These are phyloP conservation scores for Calosoma granatense DNA, from an alignment of 1,140 invertebrate species.

Conservation along the genomic window DNA sequence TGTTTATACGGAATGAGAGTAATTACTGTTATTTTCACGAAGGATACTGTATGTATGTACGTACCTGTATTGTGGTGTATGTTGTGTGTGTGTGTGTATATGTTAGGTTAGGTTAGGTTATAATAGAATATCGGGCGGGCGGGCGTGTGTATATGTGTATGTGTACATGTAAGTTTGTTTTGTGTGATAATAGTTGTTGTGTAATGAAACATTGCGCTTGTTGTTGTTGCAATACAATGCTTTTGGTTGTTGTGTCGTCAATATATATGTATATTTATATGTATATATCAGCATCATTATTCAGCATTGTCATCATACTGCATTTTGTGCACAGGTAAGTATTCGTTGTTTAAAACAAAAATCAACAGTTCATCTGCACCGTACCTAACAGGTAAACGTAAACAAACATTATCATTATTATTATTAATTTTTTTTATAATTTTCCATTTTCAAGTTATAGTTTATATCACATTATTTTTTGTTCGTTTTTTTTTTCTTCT, in stretches of 20 bases:
- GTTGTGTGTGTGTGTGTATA: not conserved
- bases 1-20: not conserved
- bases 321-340: not conserved
- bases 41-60: not conserved
- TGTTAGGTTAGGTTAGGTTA: not conserved
- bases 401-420: too few relatives aligned
- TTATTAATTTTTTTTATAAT: not conserved
- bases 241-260: too few relatives aligned
- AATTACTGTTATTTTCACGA: not conserved
- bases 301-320: conserved; percentile 6
- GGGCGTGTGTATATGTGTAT: too few relatives aligned
- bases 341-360: conserved; percentile 5
- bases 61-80: too few relatives aligned
- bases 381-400: conserved; percentile 6
- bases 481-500: conserved; percentile 1
- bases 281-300: too few relatives aligned
- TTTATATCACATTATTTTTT: conserved; percentile 9
- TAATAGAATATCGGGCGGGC: conserved; percentile 1
- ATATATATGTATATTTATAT: too few relatives aligned
- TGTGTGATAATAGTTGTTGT: too few relatives aligned
- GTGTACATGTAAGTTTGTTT: too few relatives aligned
- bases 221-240: too few relatives aligned
- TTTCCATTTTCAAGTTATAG: conserved; percentile 6
- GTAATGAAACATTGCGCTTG: too few relatives aligned
- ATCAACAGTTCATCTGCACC: not conserved